These are phyloP conservation scores for Pollicipes pollicipes DNA, from an alignment of 1,140 invertebrate genomes.

Conservation along the genomic window DNA sequence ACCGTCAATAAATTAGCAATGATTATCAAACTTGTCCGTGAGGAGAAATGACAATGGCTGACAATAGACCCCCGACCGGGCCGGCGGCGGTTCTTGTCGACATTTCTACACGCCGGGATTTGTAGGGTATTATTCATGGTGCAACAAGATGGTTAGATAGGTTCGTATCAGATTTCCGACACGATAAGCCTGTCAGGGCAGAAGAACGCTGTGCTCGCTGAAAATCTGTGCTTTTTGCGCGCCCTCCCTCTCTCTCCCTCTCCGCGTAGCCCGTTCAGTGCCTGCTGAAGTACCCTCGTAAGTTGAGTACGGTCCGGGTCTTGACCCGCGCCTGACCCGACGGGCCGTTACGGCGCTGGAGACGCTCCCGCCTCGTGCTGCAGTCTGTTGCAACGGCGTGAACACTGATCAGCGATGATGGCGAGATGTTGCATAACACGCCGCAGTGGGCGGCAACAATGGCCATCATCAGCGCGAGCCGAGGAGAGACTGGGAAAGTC, in stretches of 20 bases:
- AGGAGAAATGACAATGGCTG: background rate
- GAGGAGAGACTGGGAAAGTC: background rate
- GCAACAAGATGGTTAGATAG: background rate
- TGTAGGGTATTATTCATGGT: conserved; percentile 1
- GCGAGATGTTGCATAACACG: too few relatives aligned
- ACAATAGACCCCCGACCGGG: background rate
- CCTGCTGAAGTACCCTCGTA: background rate
- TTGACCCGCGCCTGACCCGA: background rate
- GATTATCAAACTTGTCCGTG: conserved; percentile 1
- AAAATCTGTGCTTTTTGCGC: background rate
- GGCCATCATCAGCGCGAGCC: background rate
- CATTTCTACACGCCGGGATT: background rate
- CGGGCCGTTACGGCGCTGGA: background rate
- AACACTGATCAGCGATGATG: background rate
- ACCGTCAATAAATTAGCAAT: background rate
- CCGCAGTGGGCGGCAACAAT: background rate
- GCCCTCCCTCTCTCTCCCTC: background rate
- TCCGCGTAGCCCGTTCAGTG: background rate
- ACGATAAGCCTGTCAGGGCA: background rate
- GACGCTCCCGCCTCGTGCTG: background rate
- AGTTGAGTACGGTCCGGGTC: background rate
- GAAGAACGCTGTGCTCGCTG: background rate
- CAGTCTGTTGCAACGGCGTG: background rate
- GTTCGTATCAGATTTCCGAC: background rate
- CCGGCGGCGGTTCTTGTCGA: background rate